Conservation (phyloP, 2,113 vertebrate species). For the Chauna torquata region DNA sequence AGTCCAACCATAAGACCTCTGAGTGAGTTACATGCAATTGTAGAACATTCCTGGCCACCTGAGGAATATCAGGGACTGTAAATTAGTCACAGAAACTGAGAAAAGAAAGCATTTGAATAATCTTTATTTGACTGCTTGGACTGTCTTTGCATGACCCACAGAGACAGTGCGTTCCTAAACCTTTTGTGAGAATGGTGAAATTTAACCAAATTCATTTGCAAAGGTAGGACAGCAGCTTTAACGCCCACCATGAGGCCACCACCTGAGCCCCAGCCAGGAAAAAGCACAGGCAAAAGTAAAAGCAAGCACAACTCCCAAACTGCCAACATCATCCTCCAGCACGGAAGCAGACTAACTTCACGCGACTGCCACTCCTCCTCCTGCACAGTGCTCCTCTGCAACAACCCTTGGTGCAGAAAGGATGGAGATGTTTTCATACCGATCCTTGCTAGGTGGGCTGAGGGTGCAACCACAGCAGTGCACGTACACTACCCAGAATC, state of each 20-base stretch:
- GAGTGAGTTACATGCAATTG: background rate
- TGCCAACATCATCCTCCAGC: background rate
- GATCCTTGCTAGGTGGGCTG: background rate
- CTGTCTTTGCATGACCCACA: background rate
- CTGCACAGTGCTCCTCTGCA: too few species aligned
- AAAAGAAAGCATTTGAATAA: background rate
- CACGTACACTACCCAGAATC: background rate
- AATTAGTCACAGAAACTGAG: background rate
- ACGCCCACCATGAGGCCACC: background rate
- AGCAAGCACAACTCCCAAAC: too few species aligned
- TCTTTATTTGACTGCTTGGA: background rate
- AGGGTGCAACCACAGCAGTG: background rate
- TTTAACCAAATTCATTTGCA: background rate
- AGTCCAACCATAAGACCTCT: background rate
- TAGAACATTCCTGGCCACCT: background rate
- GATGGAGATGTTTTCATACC: background rate
- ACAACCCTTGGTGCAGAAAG: background rate
- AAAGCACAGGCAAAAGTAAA: background rate
- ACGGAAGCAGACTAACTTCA: too few species aligned
- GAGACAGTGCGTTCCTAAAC: background rate
- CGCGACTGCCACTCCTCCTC: background rate
- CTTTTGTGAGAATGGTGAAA: background rate
- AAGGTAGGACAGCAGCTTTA: background rate
- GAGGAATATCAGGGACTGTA: background rate
- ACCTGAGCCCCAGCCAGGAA: background rate